Percentiles rank a stretch among this genome's conserved stretches.
Conservation (phyloP, 2,113 vertebrate species). For the Theristicus caerulescens region DNA sequence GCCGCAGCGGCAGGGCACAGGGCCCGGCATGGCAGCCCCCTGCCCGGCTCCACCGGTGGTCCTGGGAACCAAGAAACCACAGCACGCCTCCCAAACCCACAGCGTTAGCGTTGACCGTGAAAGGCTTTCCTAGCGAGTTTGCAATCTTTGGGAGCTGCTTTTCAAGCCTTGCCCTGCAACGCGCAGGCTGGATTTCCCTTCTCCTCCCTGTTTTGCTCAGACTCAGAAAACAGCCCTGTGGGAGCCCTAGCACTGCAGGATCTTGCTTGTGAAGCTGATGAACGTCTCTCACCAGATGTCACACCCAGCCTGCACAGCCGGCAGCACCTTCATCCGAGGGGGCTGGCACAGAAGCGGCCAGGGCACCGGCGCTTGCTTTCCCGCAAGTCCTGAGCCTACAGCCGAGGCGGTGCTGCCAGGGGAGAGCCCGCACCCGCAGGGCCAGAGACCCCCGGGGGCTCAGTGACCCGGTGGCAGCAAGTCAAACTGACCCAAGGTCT, state of each 20-base stretch:
- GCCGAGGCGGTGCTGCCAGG: background rate
- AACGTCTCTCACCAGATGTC: background rate
- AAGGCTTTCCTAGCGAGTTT: background rate
- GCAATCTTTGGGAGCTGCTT: background rate
- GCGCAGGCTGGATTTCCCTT: background rate
- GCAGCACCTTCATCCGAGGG: background rate
- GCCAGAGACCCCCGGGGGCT: background rate
- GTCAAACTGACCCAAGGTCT: background rate
- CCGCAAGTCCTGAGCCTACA: background rate
- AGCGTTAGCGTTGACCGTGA: rapidly evolving
- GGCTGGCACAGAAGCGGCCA: background rate
- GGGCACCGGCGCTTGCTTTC: rapidly evolving
- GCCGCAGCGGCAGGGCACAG: background rate
- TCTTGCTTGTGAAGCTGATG: rapidly evolving
- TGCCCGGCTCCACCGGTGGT: background rate
- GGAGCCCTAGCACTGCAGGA: background rate
- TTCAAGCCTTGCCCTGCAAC: background rate
- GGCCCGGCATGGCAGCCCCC: background rate
- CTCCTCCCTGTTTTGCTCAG: background rate
- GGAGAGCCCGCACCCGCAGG: rapidly evolving
- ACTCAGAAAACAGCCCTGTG: rapidly evolving
- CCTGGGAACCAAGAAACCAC: background rate
- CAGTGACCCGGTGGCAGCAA: rapidly evolving
- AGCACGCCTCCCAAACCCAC: background rate
- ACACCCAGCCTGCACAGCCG: background rate